Percentiles rank a stretch among this genome's conserved stretches.
Evolutionary conservation across 2,888 invertebrate species (phyloP).

Genomic region (Lepetodrilus schrolli): DNA sequence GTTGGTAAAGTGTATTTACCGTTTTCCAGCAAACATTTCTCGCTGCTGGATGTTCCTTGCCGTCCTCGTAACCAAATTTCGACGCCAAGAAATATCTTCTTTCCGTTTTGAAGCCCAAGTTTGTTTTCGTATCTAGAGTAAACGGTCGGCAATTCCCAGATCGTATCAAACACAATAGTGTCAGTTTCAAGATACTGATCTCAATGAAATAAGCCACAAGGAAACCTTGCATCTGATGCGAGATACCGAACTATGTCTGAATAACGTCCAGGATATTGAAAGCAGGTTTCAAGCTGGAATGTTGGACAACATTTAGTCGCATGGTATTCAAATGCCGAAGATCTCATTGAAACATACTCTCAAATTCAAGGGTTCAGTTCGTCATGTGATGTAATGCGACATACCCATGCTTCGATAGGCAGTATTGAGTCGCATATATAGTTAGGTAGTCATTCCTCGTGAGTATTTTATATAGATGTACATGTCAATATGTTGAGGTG

Average conservation of each 20-base stretch:
- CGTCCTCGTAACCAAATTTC: constrained; percentile 7
- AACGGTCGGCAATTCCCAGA: not conserved
- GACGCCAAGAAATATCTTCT: constrained; percentile 24
- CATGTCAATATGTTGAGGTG: no score
- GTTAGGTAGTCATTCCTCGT: no score
- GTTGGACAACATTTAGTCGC: constrained; percentile 3
- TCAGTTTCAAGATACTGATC: constrained; percentile 3
- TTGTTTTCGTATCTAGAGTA: constrained; percentile 19
- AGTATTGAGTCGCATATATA: no score
- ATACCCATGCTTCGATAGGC: no score
- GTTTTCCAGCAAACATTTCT: no score
- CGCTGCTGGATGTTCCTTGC: no score
- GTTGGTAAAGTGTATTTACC: no score
- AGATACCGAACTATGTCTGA: not conserved
- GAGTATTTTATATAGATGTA: no score
- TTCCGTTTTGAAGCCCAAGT: constrained; percentile 9
- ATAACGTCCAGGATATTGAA: not conserved
- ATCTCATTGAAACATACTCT: no score
- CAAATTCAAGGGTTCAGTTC: no score
- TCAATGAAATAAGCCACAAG: not conserved
- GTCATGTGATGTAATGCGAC: no score
- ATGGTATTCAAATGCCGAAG: not conserved
- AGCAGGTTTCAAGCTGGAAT: not conserved
- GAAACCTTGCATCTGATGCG: not conserved
- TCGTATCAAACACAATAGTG: constrained; percentile 7